Evolutionary conservation across 2,888 invertebrate species (phyloP).

Genomic region (Pomacea canaliculata): DNA sequence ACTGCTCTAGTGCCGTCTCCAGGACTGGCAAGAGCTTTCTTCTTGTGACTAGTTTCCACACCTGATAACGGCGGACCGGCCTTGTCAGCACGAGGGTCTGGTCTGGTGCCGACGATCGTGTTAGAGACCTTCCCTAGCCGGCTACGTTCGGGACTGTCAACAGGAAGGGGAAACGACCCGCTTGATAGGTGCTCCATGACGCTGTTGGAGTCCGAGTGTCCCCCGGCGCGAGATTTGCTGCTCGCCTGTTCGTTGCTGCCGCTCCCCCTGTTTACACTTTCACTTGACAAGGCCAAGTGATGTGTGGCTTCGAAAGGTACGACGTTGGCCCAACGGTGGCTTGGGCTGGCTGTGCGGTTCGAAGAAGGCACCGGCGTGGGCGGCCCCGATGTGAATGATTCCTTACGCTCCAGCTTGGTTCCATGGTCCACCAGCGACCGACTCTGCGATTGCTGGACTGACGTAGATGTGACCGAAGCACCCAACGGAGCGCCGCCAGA

Average conservation of each 20-base stretch:
- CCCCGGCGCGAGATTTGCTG: not conserved
- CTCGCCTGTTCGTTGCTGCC: not conserved
- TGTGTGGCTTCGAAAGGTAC: slow-evolving; percentile 13
- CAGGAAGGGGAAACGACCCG: not conserved
- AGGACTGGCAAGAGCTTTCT: not conserved
- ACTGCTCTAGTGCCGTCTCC: not conserved
- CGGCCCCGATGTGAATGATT: slow-evolving; percentile 13
- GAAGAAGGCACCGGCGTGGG: slow-evolving; percentile 7
- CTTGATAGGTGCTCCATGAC: not conserved
- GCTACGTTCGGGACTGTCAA: slow-evolving; percentile 1
- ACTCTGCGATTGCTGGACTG: not conserved
- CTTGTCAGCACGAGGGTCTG: not conserved
- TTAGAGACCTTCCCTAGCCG: not conserved
- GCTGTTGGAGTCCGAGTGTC: not conserved
- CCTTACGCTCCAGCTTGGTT: slow-evolving; percentile 19
- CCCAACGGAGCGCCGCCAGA: too few relatives aligned
- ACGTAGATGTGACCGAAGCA: too few relatives aligned
- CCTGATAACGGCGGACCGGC: not conserved
- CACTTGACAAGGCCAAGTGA: not conserved
- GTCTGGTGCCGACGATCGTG: not conserved
- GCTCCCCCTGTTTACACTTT: not conserved
- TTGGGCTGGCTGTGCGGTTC: slow-evolving; percentile 3
- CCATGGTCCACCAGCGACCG: slow-evolving; percentile 12
- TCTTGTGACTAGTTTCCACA: not conserved
- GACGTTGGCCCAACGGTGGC: slow-evolving; percentile 20